Conservation (phyloP, 2,888 invertebrate species). For the Metellina segmentata region DNA sequence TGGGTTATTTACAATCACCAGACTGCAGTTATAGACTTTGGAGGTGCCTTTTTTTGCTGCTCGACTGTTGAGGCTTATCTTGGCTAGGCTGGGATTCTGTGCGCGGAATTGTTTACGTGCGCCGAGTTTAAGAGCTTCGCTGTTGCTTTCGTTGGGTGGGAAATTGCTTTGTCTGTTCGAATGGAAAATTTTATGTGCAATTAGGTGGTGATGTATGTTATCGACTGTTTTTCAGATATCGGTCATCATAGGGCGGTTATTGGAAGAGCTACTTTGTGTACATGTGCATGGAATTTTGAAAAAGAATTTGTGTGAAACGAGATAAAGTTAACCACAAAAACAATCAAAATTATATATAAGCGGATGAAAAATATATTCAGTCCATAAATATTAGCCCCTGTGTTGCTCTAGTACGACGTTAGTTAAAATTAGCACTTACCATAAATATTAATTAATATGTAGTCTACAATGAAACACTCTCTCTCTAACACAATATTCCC, state of each 20-base stretch:
- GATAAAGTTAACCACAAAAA: too few relatives aligned
- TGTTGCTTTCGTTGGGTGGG: background rate
- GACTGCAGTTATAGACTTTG: slow-evolving; percentile 37
- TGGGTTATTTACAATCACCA: slow-evolving; percentile 62
- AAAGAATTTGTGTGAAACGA: too few relatives aligned
- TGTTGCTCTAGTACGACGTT: too few relatives aligned
- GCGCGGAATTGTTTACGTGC: background rate
- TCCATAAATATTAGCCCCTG: too few relatives aligned
- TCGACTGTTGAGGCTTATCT: slow-evolving; percentile 34
- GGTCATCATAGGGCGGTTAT: background rate
- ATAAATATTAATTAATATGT: too few relatives aligned
- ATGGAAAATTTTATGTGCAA: background rate
- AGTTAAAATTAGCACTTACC: too few relatives aligned
- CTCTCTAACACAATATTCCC: too few relatives aligned
- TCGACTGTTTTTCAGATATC: background rate
- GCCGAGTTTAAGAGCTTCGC: background rate
- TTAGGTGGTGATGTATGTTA: background rate
- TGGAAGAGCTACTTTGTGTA: background rate
- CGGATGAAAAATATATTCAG: too few relatives aligned
- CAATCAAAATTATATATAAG: too few relatives aligned
- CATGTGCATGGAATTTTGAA: too few relatives aligned
- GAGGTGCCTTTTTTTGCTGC: slow-evolving; percentile 40
- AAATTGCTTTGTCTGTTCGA: background rate
- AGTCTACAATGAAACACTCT: too few relatives aligned
- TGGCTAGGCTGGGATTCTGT: background rate